phyloP scores from a whole-genome alignment of 2,888 invertebrate species.

The Spisula solida region DNA sequence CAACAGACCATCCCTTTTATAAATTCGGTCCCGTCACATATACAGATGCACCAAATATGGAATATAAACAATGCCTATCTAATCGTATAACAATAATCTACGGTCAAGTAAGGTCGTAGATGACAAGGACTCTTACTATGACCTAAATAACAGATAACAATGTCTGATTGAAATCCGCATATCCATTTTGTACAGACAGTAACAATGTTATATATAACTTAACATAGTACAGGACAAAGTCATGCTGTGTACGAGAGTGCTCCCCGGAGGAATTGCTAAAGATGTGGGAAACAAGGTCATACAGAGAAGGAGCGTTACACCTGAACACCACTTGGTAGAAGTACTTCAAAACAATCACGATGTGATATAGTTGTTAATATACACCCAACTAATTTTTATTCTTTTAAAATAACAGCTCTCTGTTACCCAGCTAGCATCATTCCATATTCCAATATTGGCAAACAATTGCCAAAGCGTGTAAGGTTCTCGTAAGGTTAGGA shows the following conservation, averaged over 20 bases:
- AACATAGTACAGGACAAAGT: not conserved
- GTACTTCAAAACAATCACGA: no score
- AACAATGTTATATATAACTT: not conserved
- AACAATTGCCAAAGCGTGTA: no score
- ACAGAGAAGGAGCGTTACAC: no score
- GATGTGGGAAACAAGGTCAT: not conserved
- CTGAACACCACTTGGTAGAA: no score
- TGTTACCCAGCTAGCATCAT: no score
- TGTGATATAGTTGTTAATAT: no score
- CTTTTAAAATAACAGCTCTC: no score
- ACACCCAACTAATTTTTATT: no score
- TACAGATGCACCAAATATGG: not conserved
- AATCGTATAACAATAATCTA: constrained; percentile 1
- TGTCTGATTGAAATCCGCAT: not conserved
- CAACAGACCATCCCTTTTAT: not conserved
- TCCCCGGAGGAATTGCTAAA: not conserved
- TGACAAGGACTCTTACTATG: not conserved
- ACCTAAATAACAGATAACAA: not conserved
- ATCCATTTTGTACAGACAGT: not conserved
- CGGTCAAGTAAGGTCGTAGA: constrained; percentile 6
- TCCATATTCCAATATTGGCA: no score
- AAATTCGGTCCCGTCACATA: not conserved
- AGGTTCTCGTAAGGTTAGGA: no score
- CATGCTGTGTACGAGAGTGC: not conserved
- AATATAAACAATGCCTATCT: not conserved